phyloP scores from a whole-genome alignment of 2,113 vertebrate species.

The Corythornis vintsioides region DNA sequence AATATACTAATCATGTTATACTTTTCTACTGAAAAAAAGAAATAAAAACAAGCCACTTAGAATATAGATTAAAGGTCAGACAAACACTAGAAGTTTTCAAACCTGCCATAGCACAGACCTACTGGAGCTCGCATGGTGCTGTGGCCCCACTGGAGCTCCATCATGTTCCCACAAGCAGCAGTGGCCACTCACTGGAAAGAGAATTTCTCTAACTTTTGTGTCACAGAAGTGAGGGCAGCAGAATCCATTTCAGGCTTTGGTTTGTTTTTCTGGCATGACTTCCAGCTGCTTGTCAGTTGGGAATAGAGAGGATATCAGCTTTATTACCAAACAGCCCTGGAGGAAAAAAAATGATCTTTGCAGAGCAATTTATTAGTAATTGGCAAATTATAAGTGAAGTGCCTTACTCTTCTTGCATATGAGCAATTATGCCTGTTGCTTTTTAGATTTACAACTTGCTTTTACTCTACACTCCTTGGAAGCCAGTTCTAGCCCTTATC shows the following conservation, averaged over 20 bases:
- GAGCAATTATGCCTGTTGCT: not conserved
- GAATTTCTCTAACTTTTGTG: not conserved
- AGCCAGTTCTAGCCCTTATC: not conserved
- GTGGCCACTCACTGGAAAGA: not conserved
- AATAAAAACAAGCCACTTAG: not conserved
- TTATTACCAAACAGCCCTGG: not conserved
- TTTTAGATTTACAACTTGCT: slow-evolving; percentile 11
- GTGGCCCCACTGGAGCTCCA: not conserved
- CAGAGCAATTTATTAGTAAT: not conserved
- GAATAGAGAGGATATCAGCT: not conserved
- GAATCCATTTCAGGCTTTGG: not conserved
- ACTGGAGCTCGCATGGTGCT: not conserved
- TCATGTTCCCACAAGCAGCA: not conserved
- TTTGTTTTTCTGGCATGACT: not conserved
- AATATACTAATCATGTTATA: not conserved
- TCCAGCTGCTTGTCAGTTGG: not conserved
- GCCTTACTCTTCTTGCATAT: not conserved
- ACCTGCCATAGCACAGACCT: not conserved
- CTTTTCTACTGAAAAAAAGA: not conserved
- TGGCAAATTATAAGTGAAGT: not conserved
- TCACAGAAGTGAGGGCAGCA: not conserved
- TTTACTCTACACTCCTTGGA: not conserved
- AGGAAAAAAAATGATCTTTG: not conserved
- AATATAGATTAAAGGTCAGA: not conserved
- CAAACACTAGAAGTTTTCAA: not conserved